Base-by-base conservation (phyloP, 2,888 invertebrate species). In the Drosophila formosana region DNA sequence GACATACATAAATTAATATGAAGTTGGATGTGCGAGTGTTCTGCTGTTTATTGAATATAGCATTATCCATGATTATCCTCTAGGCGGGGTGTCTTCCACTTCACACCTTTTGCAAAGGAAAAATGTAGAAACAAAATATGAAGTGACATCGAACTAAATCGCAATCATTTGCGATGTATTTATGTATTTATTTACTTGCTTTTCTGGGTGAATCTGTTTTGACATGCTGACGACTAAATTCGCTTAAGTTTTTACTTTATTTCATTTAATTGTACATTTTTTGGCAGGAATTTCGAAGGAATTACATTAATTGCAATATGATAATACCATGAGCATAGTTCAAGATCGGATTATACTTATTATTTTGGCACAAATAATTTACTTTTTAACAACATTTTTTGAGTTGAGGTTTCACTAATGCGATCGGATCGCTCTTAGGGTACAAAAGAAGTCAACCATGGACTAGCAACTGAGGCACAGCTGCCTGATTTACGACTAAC, bases 1-100 rank as follows among this genome's bases (percentile, higher is more conserved):
- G 57, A 57, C 57, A 57, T 37, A 57, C 57, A 57, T 47, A 57
- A 37, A 57, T 57, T 57, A 57, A 57, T 57, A 47, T 57, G 37
- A 57, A 57, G 47, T 47, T 37, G 34, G 39, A 41, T 41, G 39
- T 18, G 39, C 39, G 39, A 41, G 39, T 41, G 32, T 56, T 32
- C 45, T 45, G 55, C 45, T 56, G 45, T 56, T 32, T 45, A 34
- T 45, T 56, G 2, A 25, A 34, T 34, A 25, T 25, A 3, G n/a
- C 11, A 52, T 28, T 28, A 28, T 41, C 52, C 39, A 11, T 28
- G 34, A 25, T 34, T 45, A 26, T 45, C 25, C 25, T 56, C 8
- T 13, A 34, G 45, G 34, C 23, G 5, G 43, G 23, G 55, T 25
- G 43, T 43, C 32, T 32, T 4, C 23, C 43, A 37, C n/a, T 37